Base-by-base conservation (phyloP, 2,888 invertebrate species). In the Sycophila texana region DNA sequence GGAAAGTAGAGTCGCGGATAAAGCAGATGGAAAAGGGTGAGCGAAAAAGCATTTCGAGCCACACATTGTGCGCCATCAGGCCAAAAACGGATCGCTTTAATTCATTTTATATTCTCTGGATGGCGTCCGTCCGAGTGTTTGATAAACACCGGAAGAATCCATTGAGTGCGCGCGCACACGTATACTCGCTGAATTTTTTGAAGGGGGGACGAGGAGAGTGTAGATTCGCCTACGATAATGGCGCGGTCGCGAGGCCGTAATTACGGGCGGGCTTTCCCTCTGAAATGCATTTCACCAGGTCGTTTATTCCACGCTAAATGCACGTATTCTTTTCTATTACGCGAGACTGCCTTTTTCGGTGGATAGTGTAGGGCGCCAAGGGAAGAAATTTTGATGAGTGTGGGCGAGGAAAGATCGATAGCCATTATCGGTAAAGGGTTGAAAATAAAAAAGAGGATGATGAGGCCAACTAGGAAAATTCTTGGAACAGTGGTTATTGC, bases 211-310 rank as follows among this genome's bases (percentile, higher is more conserved):
- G 26, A 5, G 10, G 18, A 65, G n/a, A n/a, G n/a, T 12, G n/a
- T 12, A 39, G 53, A 12, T 72, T 66, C 39, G 22, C 18, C 18
- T 14, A 4, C 51, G 58, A 57, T 74, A 74, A 74, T 74, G 65
- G 74, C 20, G 13, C 55, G n/a, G n/a, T 14, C 30, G n/a, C 20
- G 26, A n/a, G 16, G 10, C 18, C 39, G 58, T 72, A 72, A 72
- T 72, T 72, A 61, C 72, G 72, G n/a, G 51, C 60, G 60, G 72
- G 72, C 61, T 72, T 72, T 72, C 22, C 49, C 72, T 72, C 67
- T 30, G 53, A 14, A 60, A 51, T 39, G 49, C 51, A 71, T 71
- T 71, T 26, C 39, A n/a, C 22, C 68, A n/a, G 55, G 68, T 16
- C 55, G 18, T 22, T 73, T 61, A n/a, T 63, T 61, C 73, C 13